Evolutionary conservation across 2,797 vertebrate genomes (phyloP).

Genomic region (Lacerta agilis): DNA sequence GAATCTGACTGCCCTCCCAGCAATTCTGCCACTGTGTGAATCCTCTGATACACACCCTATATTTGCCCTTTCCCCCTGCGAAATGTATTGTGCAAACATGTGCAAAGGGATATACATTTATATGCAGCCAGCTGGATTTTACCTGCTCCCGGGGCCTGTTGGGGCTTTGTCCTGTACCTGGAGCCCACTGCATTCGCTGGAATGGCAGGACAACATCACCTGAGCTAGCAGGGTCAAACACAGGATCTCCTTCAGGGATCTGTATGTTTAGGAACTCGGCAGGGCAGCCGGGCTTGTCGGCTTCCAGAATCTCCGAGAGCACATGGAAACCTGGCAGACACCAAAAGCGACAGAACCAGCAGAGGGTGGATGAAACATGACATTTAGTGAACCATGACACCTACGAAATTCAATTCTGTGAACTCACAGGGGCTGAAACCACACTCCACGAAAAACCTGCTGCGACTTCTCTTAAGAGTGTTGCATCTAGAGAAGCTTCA

Average conservation of each 20-base stretch:
- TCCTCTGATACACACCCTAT: not conserved
- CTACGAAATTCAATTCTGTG: not conserved
- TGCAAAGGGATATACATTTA: not conserved
- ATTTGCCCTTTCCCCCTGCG: not conserved
- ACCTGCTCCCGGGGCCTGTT: constrained; percentile 92
- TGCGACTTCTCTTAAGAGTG: no score
- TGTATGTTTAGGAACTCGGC: constrained; percentile 92
- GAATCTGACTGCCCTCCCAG: not conserved
- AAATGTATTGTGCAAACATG: not conserved
- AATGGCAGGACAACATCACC: constrained; percentile 86
- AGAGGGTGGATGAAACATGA: not conserved
- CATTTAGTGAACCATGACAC: not conserved
- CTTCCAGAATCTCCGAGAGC: constrained; percentile 85
- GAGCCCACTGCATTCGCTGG: constrained; percentile 89
- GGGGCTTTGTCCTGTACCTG: constrained; percentile 87
- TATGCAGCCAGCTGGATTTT: fast-evolving
- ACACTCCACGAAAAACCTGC: not conserved
- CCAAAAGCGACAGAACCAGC: constrained; percentile 55
- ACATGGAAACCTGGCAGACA: constrained; percentile 89
- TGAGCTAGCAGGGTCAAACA: constrained; percentile 83
- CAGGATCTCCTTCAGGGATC: constrained; percentile 83
- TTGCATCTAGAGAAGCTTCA: not conserved
- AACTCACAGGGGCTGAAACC: not conserved
- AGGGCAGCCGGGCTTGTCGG: constrained; percentile 86
- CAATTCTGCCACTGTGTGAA: not conserved